These are phyloP conservation scores for Linhomoeus sp. DNA, from an alignment of 2,888 invertebrate genomes.

Conservation along the genomic window DNA sequence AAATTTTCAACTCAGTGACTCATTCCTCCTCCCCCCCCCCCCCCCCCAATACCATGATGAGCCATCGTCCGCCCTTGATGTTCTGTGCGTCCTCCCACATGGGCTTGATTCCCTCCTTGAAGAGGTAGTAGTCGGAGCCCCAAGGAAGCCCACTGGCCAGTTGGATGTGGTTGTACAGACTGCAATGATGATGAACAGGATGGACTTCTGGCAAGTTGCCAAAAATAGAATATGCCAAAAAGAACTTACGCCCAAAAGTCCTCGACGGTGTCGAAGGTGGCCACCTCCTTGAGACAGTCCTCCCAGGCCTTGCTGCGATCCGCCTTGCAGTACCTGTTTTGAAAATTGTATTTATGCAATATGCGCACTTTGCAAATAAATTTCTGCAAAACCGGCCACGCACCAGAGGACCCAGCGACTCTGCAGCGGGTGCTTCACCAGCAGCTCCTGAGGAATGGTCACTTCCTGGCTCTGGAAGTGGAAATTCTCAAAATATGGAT, in stretches of 20 bases:
- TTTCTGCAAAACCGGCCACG: too few species aligned
- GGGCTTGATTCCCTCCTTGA: slow-evolving; percentile 53
- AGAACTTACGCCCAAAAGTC: slow-evolving; percentile 83
- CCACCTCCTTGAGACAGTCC: slow-evolving; percentile 77
- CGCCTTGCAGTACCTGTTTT: slow-evolving; percentile 92
- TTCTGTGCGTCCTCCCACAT: slow-evolving; percentile 94
- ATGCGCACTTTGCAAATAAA: too few species aligned
- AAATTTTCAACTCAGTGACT: too few species aligned
- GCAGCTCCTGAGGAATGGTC: slow-evolving; percentile 12
- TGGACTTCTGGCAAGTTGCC: background rate
- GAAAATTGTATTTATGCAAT: too few species aligned
- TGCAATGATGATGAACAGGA: slow-evolving; percentile 13
- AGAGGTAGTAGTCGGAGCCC: slow-evolving; percentile 55
- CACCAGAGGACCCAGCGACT: too few species aligned
- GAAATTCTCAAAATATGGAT: too few species aligned
- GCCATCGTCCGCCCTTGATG: slow-evolving; percentile 74
- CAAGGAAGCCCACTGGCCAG: slow-evolving; percentile 51
- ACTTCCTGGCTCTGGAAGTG: too few species aligned
- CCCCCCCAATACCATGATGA: slow-evolving; percentile 53
- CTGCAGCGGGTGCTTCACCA: slow-evolving; percentile 68
- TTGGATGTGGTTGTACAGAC: slow-evolving; percentile 37
- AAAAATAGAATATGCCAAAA: too few species aligned
- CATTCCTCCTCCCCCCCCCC: slow-evolving; percentile 36
- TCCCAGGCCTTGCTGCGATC: slow-evolving; percentile 68
- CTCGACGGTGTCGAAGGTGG: slow-evolving; percentile 90